Base-by-base conservation (phyloP, 2,888 invertebrate genomes). In the Athetis lepigone region DNA sequence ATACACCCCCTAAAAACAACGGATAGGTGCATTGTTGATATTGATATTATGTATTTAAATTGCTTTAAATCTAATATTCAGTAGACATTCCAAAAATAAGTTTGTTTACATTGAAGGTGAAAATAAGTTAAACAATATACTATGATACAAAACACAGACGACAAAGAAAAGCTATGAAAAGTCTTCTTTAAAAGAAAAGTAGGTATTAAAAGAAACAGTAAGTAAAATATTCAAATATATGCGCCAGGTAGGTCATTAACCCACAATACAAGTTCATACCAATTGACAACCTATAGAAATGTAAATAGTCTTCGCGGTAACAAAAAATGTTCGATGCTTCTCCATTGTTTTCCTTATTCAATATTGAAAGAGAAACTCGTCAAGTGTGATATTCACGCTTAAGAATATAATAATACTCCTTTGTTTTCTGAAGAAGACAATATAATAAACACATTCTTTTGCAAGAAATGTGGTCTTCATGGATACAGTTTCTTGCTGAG, bases 231-330 rank as follows among this genome's bases (percentile, higher is more conserved):
- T 55, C 21, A 61, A 61, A 64, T 54, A 8, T 47, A 64, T 58
- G 43, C 55, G 43, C 39, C 40, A 13, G 11, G 21, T 13, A 23
- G 57, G 64, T 65, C 75, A 65, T 52, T 18, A 45, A 58, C 60
- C 59, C 6, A 23, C 51, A 51, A 51, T 46, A 77, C 60, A 2
- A 70, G 63, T 67, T 50, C 60, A 73, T 40, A 40, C 50, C 55
- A 58, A 73, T 79, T 66, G 64, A 49, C 47, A 45, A 47, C 16
- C 43, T 40, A 49, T 60, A 58, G 49, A 64, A 18, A 71, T 71
- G 79, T 37, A 61, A 77, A 79, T 65, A n/a, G 43, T 42, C 29
- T 60, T 40, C 46, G 59, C 71, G 75, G 52, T 59, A 54, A 57
- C 54, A 67, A 64, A 78, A 78, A 61, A 50, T 36, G 16, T 39